These are phyloP conservation scores for Microcebus tavaratra DNA, from an alignment of 2,113 vertebrate species.

Conservation along the genomic window DNA sequence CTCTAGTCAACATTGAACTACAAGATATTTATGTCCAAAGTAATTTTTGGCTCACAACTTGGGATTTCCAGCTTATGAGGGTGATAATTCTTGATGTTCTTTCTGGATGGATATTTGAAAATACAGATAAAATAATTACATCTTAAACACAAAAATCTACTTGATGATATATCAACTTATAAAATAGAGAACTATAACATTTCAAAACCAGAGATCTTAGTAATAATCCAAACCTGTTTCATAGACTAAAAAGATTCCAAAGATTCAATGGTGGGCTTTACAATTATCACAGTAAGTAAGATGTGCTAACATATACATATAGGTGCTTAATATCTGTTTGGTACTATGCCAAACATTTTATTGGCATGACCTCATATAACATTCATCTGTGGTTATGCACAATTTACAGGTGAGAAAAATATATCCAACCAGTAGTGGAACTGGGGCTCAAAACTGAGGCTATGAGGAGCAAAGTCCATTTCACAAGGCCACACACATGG, in stretches of 20 bases:
- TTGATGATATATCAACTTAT: not conserved
- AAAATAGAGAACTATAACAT: not conserved
- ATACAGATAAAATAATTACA: not conserved
- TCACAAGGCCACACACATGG: not conserved
- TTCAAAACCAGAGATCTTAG: not conserved
- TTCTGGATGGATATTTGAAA: constrained; percentile 31
- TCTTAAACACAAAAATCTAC: not conserved
- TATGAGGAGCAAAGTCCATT: not conserved
- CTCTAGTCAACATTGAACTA: not conserved
- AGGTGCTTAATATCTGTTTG: not conserved
- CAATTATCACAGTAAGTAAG: not conserved
- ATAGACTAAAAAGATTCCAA: not conserved
- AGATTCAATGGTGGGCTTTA: not conserved
- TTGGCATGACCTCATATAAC: not conserved
- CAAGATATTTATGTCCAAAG: not conserved
- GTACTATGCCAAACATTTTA: not conserved
- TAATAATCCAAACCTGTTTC: not conserved
- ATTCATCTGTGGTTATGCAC: not conserved
- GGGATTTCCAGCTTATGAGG: not conserved
- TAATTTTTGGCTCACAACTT: not conserved
- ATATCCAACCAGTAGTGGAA: not conserved
- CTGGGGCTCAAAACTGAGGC: not conserved
- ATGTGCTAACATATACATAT: not conserved
- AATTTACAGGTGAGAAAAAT: not conserved
- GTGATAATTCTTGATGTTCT: not conserved